Evolutionary conservation across 2,888 invertebrate genomes (phyloP), one percentile per base, ranked within the genome.

Genomic region (Trissonchulus latispiculum): DNA sequence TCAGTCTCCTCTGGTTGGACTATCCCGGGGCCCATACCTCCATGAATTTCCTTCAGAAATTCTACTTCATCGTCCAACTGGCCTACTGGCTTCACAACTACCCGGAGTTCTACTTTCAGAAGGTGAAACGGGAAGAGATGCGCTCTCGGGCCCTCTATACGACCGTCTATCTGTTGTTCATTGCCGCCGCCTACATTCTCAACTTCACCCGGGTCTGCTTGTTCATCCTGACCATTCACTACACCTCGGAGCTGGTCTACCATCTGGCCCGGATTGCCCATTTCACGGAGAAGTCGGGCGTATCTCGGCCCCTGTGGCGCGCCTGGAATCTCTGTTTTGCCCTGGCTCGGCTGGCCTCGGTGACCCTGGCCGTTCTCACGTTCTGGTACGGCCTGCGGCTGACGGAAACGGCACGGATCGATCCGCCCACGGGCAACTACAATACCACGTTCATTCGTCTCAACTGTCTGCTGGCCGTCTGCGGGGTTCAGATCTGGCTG

Each of bases 101-200:
- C 81, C 97, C 99, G 0, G 99, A 99, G 84, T 87, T 99, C 72
- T 99, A 99, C 84, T 96, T 99, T 88, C 95, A 97, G 85, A 88
- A 89, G 82, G 89, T 91, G 78, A 90, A 91, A 77, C 94, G 94
- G 85, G 87, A 82, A 28, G 82, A 82, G 68, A 80, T 83, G n/a
- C 75, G 77, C 3, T 76, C 77, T 36, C 77, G 81, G n/a, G 75
- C 91, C 91, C 86, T 89, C 77, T 90, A 91, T 79, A 90, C 94
- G 37, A 86, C 90, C 61, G 87, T 90, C 71, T 91, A 93, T 76
- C 88, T 96, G 73, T 85, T 90, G 28, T 89, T 93, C 82, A 90
- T 95, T 70, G 87, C 89, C 1, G 87, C 90, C 76, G 92, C 93
- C 67, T 99, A 97, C 83, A 87, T 91, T 71, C 88, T 96, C 78